Evolutionary conservation across 1,140 invertebrate species (phyloP).

Genomic region (Drosophila bocki): DNA sequence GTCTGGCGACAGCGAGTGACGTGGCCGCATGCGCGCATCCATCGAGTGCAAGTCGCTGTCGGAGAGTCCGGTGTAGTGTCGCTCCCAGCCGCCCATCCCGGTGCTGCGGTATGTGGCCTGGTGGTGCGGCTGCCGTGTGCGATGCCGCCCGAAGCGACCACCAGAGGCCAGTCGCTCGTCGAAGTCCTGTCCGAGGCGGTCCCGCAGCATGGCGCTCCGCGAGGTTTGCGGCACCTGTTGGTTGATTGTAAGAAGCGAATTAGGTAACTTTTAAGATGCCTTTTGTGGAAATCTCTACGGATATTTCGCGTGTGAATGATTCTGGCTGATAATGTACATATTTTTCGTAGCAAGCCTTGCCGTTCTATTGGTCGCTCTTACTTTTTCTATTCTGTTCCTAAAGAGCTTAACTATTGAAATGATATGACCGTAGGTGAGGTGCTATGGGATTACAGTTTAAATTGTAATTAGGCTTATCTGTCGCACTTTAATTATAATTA

Average conservation of each 20-base stretch:
- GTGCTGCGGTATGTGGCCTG: constrained; percentile 90
- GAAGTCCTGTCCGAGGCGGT: constrained; percentile 91
- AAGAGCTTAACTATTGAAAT: not conserved
- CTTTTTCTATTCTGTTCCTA: not conserved
- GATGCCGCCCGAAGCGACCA: constrained; percentile 88
- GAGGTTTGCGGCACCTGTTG: constrained; percentile 79
- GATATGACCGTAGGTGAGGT: not conserved
- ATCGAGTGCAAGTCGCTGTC: constrained; percentile 91
- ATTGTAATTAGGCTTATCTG: not conserved
- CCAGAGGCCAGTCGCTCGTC: constrained; percentile 90
- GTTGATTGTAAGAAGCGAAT: not conserved
- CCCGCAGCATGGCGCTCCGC: constrained; percentile 87
- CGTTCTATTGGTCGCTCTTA: not conserved
- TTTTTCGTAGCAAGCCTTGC: not conserved
- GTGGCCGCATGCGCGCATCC: constrained; percentile 86
- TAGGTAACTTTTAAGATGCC: no score
- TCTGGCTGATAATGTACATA: not conserved
- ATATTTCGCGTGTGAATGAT: not conserved
- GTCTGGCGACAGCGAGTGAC: constrained; percentile 88
- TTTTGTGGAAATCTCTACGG: not conserved
- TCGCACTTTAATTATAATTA: not conserved
- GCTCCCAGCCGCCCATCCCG: constrained; percentile 90
- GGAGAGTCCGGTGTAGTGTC: constrained; percentile 91
- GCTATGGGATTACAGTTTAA: not conserved
- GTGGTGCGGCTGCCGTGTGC: constrained; percentile 87